Percentiles rank a stretch among this genome's conserved stretches.
Evolutionary conservation across 2,113 vertebrate genomes (phyloP).

Genomic region (Chaenocephalus aceratus): DNA sequence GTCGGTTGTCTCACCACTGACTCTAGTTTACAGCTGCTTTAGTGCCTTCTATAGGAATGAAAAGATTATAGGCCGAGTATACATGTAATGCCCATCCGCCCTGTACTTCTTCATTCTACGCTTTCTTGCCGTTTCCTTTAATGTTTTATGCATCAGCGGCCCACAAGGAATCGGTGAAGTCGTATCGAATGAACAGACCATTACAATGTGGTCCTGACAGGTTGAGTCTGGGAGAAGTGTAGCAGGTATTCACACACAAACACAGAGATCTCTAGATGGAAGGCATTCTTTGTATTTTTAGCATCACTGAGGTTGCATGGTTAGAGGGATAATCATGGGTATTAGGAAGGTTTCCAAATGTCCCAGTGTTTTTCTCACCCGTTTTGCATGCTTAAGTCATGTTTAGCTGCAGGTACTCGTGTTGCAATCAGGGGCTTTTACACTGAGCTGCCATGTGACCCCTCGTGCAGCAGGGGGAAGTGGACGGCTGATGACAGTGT

Average conservation of each 20-base stretch:
- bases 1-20: neutral
- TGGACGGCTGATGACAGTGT: slow-evolving; percentile 32
- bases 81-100: neutral
- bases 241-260: no score
- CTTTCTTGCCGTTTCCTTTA: neutral
- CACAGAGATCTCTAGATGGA: neutral
- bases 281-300: neutral
- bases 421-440: neutral
- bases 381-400: neutral
- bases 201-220: slow-evolving; percentile 1
- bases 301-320: neutral
- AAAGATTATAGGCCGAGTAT: neutral
- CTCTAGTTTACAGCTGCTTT: neutral
- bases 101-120: neutral
- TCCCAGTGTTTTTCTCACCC: neutral
- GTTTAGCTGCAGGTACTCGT: neutral
- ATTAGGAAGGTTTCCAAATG: neutral
- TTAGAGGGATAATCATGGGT: neutral
- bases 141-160: neutral
- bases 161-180: neutral
- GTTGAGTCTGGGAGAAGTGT: neutral
- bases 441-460: slow-evolving; percentile 48
- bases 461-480: slow-evolving; percentile 47
- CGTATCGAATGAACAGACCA: slow-evolving; percentile 7
- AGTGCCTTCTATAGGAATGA: neutral